Base-by-base conservation (phyloP, 53 echinoderm and acorn worm species). In the Patiria pectinifera region DNA sequence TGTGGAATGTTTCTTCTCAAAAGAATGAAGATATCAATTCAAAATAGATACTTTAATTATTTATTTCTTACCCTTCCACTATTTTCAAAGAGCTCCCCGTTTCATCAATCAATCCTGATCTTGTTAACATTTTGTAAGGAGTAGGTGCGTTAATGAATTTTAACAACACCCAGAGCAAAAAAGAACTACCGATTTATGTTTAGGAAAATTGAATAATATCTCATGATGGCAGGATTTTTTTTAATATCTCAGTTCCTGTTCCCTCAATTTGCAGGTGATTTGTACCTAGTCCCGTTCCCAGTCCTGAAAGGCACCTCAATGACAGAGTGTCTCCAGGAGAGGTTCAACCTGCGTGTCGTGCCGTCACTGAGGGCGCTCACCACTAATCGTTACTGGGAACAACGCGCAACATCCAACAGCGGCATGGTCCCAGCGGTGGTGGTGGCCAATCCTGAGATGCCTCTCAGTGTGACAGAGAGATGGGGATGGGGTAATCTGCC, bases 401-500 rank as follows among this genome's bases (percentile, higher is more conserved):
- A 95, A 83, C 94, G 96, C 48, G 63, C 95, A 24, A 80, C 94
- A 9, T 94, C 96, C 69, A 96, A 95, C 66, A 97, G 96, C 80
- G 96, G 97, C 71, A 94, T 97, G 95, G 94, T 91, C 25, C 98
- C 98, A 3, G 98, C 97, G 14, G 76, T 99, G 26, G 93, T 99
- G 9, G 94, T 99, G 6, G 99, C 94, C 24, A 99, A 96, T 70
- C 99, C 99, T 15, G 93, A 94, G 59, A 88, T 99, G 89, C 99
- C 99, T 4, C 26, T 89, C 66, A 87, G 89, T n/a, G 94, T 96
- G 12, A 94, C 95, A 11, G 96, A 99, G 78, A 95, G 92, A 70
- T 99, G 99, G 99, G 97, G 97, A 13, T 99, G 99, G 99, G 96
- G 94, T 16, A 93, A 86, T 19, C 82, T 99, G 62, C 94, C 96